Evolutionary conservation across 2,797 vertebrate species (phyloP).

Genomic region (Chelidonichthys spinosus): DNA sequence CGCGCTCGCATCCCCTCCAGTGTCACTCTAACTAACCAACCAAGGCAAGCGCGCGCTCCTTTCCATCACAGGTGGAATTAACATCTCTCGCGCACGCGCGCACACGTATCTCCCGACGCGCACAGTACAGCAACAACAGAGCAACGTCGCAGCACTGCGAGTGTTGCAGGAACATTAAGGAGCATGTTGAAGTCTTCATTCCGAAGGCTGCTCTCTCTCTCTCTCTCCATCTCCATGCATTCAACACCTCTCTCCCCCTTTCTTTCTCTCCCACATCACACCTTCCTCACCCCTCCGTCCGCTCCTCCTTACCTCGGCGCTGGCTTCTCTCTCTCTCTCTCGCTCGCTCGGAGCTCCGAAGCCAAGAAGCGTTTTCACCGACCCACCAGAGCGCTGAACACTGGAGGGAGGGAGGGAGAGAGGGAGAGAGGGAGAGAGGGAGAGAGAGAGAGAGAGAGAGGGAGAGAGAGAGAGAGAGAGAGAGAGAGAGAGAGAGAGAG

Average conservation of each 20-base stretch:
- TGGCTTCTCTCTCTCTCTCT: constrained; percentile 24
- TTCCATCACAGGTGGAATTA: constrained; percentile 33
- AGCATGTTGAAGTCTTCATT: not conserved
- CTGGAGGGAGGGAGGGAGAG: not conserved
- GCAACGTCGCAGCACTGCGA: constrained; percentile 13
- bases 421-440: not conserved
- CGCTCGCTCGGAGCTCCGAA: constrained; percentile 50
- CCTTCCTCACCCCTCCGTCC: not conserved
- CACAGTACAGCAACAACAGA: constrained; percentile 43
- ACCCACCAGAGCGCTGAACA: constrained; percentile 44
- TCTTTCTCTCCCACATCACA: not conserved
- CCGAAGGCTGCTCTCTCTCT: not conserved
- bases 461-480: not conserved
- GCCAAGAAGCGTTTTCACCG: constrained; percentile 53
- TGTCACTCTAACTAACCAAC: constrained; percentile 40
- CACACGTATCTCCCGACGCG: not conserved
- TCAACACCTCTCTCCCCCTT: not conserved
- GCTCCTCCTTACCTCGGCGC: constrained; percentile 57
- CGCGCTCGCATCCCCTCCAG: constrained; percentile 10
- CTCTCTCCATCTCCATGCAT: not conserved
- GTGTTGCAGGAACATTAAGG: not conserved
- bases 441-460: not conserved
- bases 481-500: not conserved
- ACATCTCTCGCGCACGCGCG: not conserved
- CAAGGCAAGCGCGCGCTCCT: constrained; percentile 9